Conservation (phyloP, 92 coral and sea anemone species). For the Palythoa grandis region DNA sequence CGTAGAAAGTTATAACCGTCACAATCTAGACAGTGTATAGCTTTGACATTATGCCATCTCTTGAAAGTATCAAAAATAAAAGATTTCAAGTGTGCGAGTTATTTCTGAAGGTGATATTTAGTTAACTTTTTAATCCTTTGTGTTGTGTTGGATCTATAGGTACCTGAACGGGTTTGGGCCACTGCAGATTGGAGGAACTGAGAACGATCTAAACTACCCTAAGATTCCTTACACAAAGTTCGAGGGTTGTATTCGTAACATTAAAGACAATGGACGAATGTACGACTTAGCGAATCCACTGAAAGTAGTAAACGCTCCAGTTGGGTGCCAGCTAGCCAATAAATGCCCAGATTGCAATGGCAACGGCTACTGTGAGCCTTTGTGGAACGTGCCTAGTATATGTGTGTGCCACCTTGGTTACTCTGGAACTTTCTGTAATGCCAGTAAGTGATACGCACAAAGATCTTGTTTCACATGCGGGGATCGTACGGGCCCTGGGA, state of each 20-base stretch:
- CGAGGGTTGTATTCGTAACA: slow-evolving; percentile 84
- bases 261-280: slow-evolving; percentile 78
- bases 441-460: slow-evolving; percentile 64
- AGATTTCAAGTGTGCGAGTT: too few species aligned
- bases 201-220: slow-evolving; percentile 62
- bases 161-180: slow-evolving; percentile 97
- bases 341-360: slow-evolving; percentile 76
- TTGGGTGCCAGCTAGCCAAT: slow-evolving; percentile 72
- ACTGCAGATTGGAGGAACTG: slow-evolving; percentile 93
- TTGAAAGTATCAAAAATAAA: too few species aligned
- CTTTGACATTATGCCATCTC: too few species aligned
- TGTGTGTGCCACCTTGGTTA: slow-evolving; percentile 91
- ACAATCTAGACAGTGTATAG: too few species aligned
- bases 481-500: background rate
- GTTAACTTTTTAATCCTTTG: background rate
- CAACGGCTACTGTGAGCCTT: slow-evolving; percentile 89
- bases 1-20: too few species aligned
- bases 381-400: slow-evolving; percentile 65
- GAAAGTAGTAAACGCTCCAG: slow-evolving; percentile 66
- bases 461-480: background rate
- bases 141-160: slow-evolving; percentile 39
- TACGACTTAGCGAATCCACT: slow-evolving; percentile 87
- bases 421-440: slow-evolving; percentile 72
- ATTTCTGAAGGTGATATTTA: background rate
- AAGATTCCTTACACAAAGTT: slow-evolving; percentile 68